Evolutionary conservation across 2,888 invertebrate genomes (phyloP).

Genomic region (Tuberolachnus salignus): DNA sequence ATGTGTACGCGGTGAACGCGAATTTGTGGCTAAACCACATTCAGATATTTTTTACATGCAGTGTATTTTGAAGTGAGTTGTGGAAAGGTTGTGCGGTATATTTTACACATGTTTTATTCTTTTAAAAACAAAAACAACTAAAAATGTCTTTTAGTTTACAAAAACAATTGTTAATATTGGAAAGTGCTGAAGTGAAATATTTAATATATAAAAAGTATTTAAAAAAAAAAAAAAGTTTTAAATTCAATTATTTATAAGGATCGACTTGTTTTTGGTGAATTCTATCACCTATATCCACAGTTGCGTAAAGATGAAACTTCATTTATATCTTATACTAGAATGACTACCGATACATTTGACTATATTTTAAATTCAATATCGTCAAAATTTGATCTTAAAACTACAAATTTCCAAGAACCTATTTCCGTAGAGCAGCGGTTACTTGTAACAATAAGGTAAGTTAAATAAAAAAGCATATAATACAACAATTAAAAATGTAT

Average conservation of each 20-base stretch:
- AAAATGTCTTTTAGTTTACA: slow-evolving; percentile 8
- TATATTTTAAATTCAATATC: slow-evolving; percentile 28
- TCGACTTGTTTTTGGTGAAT: slow-evolving; percentile 33
- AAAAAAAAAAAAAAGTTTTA: neutral
- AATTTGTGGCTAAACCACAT: neutral
- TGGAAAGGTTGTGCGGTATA: neutral
- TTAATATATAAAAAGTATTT: slow-evolving; percentile 29
- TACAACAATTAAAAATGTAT: slow-evolving; percentile 13
- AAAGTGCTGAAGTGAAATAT: slow-evolving; percentile 11
- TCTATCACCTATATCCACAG: slow-evolving; percentile 25
- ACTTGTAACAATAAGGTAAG: slow-evolving; percentile 36
- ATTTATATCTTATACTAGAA: slow-evolving; percentile 10
- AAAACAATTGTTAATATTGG: slow-evolving; percentile 4
- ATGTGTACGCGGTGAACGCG: neutral
- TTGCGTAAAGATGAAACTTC: slow-evolving; percentile 22
- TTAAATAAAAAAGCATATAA: slow-evolving; percentile 2
- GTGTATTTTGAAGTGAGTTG: neutral
- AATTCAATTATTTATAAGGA: slow-evolving; percentile 28
- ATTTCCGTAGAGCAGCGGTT: slow-evolving; percentile 36
- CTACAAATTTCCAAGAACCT: slow-evolving; percentile 28
- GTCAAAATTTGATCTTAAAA: slow-evolving; percentile 6
- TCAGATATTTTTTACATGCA: slow-evolving; percentile 1
- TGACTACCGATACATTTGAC: slow-evolving; percentile 28
- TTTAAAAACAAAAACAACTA: neutral
- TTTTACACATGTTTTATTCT: neutral